Base-by-base conservation (phyloP, 2,888 invertebrate genomes). In the Mactromeris polynyma region DNA sequence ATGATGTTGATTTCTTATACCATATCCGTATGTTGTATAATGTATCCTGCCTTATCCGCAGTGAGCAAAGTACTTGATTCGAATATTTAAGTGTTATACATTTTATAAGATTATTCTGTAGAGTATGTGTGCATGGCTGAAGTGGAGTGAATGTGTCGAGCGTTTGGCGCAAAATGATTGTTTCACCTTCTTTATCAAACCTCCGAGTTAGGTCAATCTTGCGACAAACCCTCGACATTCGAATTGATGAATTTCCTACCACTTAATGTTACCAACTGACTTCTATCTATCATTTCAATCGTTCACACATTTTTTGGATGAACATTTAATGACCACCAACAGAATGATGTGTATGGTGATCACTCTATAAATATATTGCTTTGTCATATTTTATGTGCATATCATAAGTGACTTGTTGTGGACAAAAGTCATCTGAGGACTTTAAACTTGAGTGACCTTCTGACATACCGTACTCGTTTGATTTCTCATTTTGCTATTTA, bases 311-410 rank as follows among this genome's bases (percentile, higher is more conserved):
- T 21, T 54, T 51, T 19, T 9, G 21, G 31, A 31, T 58, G 54
- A 33, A 81, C 51, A 36, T 58, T 46, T 81, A 82, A 40, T 82
- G 82, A 64, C 64, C 46, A 21, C 82, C 19, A 17, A 38, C 38
- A 40, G 40, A 82, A 81, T 81, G 46, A n/a, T 79, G 11, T 64
- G 26, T 9, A n/a, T n/a, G 26, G 26, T 64, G 58, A 64, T 26
- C 4, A 19, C 11, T 73, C 33, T 73, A 69, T 69, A 69, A 26
- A 58, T 14, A 3, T 31, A 73, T 64, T n/a, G 40, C 40, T 19
- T 40, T 83, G 83, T 83, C 83, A 83, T 54, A 42, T 83, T 81
- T 78, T 77, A 51, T 84, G 64, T 73, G 82, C 58, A 69, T 69
- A 21, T 36, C 51, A n/a, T 2, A 81, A 31, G 64, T 82, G 40